A percentile compares a stretch with the other conserved stretches of the same genome.
phyloP scores from a whole-genome alignment of 2,113 vertebrate genomes.

The Tringa solitaria region DNA sequence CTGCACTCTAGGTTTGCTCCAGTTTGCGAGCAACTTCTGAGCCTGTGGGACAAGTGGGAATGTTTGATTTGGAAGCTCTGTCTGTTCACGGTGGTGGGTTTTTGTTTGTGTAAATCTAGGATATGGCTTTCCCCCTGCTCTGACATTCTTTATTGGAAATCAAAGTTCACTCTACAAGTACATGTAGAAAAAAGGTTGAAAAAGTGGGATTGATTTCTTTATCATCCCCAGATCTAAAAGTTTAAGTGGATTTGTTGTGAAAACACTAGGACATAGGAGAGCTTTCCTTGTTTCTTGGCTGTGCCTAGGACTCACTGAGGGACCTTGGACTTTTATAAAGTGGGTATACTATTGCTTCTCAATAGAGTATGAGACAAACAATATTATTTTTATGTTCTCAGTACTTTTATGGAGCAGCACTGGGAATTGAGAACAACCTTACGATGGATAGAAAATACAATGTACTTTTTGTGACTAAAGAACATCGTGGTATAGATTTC shows the following conservation, averaged over 20 bases:
- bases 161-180: background rate
- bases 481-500: background rate
- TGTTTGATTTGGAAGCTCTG: background rate
- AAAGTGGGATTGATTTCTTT: background rate
- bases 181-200: background rate
- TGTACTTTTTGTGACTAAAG: background rate
- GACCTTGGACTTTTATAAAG: background rate
- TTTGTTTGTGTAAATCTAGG: background rate
- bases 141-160: background rate
- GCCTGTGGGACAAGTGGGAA: background rate
- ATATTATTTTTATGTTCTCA: background rate
- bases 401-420: background rate
- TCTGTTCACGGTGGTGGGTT: accelerated
- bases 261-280: background rate
- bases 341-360: background rate
- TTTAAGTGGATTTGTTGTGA: background rate
- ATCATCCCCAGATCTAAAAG: background rate
- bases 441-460: background rate
- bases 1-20: accelerated
- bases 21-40: background rate
- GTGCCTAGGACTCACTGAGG: background rate
- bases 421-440: background rate
- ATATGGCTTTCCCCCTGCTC: background rate
- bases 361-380: background rate
- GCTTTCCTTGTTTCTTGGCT: background rate